These are phyloP conservation scores for Heliconius melpomene DNA, from an alignment of 1,140 invertebrate genomes.

Conservation along the genomic window DNA sequence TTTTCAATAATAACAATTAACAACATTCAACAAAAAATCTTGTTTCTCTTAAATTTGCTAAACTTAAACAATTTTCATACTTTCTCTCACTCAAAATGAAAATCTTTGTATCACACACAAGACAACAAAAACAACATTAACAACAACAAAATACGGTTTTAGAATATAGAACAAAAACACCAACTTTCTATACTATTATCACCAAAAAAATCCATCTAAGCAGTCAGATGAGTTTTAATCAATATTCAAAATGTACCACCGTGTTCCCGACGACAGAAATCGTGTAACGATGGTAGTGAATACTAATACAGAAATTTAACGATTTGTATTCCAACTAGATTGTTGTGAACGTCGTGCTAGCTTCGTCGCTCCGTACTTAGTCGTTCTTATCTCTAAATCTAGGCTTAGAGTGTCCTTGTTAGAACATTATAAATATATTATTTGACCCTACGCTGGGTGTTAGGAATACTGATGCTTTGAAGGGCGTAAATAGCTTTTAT, in stretches of 20 bases:
- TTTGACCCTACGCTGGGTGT: constrained; percentile 42
- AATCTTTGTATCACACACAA: not conserved
- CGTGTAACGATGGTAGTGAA: constrained; percentile 57
- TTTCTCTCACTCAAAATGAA: not conserved
- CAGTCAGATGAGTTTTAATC: constrained; percentile 49
- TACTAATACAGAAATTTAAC: constrained; percentile 52
- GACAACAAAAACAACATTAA: not conserved
- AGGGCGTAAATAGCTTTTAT: constrained; percentile 15
- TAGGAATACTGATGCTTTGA: constrained; percentile 36
- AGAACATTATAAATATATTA: constrained; percentile 48
- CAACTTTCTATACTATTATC: constrained; percentile 56
- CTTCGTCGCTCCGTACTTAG: constrained; percentile 55
- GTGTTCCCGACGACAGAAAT: constrained; percentile 68
- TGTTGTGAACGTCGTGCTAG: constrained; percentile 52
- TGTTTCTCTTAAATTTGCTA: no score
- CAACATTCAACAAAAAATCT: no score
- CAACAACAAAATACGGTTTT: not conserved
- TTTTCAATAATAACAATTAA: no score
- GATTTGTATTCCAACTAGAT: constrained; percentile 69
- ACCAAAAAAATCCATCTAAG: constrained; percentile 44
- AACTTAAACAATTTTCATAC: no score
- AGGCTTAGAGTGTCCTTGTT: constrained; percentile 59
- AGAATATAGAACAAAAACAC: constrained; percentile 38
- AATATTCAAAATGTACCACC: constrained; percentile 69
- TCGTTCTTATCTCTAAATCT: constrained; percentile 62